These are phyloP conservation scores for Colius striatus DNA, from an alignment of 2,113 vertebrate species.

Conservation along the genomic window DNA sequence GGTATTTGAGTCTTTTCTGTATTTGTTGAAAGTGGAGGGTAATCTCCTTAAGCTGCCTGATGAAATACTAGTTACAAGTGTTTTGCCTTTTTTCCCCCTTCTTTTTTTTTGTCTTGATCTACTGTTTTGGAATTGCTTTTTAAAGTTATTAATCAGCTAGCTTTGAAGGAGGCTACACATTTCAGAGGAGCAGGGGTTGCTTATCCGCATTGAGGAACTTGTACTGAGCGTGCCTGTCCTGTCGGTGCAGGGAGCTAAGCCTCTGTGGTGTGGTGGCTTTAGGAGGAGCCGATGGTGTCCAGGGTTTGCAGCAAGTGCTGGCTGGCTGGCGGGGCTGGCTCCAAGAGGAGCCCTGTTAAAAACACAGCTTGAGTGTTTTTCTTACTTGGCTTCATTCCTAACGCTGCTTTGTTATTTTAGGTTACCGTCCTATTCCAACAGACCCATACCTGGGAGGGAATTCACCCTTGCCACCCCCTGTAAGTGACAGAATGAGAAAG, in stretches of 20 bases:
- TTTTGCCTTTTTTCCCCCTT: not conserved
- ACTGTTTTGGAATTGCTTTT: not conserved
- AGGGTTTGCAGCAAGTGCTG: not conserved
- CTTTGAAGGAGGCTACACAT: not conserved
- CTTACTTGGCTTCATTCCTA: not conserved
- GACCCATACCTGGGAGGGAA: constrained; percentile 87
- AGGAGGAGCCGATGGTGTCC: not conserved
- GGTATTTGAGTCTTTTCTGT: not conserved
- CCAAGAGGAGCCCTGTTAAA: not conserved
- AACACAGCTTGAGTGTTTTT: not conserved
- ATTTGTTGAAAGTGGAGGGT: not conserved
- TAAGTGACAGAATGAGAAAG: constrained; percentile 98
- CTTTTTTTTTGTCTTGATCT: accelerated
- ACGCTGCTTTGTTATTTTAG: constrained; percentile 73
- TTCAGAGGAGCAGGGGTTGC: not conserved
- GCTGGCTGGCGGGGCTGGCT: accelerated
- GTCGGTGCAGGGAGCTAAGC: accelerated
- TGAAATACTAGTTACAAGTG: not conserved
- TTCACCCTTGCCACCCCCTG: constrained; percentile 87
- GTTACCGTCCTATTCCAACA: constrained; percentile 90
- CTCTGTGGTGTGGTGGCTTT: not conserved
- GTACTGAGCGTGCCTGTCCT: not conserved
- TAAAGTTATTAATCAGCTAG: not conserved
- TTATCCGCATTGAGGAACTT: not conserved
- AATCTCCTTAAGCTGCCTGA: not conserved